Percentiles rank a stretch among this genome's conserved stretches.
Evolutionary conservation across 2,888 invertebrate genomes (phyloP).

Genomic region (Chaitophorus viminalis): DNA sequence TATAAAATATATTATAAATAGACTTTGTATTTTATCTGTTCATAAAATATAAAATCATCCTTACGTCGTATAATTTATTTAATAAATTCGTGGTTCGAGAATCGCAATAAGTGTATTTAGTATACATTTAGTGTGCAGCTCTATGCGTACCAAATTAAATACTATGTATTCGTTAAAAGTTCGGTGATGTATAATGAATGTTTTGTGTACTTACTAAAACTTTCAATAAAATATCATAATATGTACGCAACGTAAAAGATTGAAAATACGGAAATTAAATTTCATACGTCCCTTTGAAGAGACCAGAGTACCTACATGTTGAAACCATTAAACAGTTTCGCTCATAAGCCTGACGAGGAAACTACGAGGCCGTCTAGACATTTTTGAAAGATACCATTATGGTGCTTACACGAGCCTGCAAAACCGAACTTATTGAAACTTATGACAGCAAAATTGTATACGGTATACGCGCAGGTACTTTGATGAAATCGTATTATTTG

Average conservation of each 20-base stretch:
- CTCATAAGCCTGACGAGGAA: neutral
- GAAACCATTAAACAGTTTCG: neutral
- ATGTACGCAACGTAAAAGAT: neutral
- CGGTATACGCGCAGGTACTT: neutral
- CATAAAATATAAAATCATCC: no score
- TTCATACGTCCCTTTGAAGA: constrained; percentile 4
- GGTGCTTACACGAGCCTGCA: neutral
- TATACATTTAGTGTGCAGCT: neutral
- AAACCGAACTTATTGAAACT: neutral
- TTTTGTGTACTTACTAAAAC: neutral
- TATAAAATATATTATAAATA: no score
- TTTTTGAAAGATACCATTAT: neutral
- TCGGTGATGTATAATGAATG: constrained; percentile 7
- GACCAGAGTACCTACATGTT: neutral
- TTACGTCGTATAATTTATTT: no score
- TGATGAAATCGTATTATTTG: neutral
- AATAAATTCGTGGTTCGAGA: neutral
- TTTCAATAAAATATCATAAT: constrained; percentile 15
- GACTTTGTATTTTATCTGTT: no score
- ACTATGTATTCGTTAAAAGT: constrained; percentile 13
- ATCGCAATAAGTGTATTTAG: neutral
- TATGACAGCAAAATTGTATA: neutral
- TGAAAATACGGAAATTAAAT: neutral
- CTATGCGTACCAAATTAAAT: neutral
- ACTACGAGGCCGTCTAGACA: neutral